Evolutionary conservation across 2,113 vertebrate species (phyloP).

Genomic region (Erythrocercus mccallii): DNA sequence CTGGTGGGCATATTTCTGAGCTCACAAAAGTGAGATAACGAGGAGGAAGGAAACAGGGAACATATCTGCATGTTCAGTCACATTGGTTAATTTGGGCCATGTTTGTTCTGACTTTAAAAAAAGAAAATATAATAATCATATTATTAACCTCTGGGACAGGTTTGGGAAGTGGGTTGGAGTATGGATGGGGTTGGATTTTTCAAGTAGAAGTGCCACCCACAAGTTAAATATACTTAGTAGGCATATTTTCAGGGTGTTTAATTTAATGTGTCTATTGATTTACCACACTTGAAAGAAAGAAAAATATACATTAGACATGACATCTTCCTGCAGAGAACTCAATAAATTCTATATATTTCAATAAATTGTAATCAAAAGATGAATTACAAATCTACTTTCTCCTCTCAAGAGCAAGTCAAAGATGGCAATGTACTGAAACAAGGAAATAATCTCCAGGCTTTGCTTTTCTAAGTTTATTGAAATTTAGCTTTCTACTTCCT

Average conservation of each 20-base stretch:
- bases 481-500: background rate
- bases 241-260: background rate
- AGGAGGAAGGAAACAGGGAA: constrained; percentile 39
- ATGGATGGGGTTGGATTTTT: background rate
- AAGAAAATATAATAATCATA: background rate
- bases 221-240: background rate
- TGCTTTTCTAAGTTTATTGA: background rate
- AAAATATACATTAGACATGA: background rate
- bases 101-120: background rate
- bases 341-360: background rate
- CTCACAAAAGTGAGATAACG: background rate
- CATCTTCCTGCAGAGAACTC: background rate
- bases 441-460: background rate
- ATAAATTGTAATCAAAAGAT: background rate
- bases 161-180: background rate
- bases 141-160: background rate
- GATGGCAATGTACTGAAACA: background rate
- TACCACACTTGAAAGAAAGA: background rate
- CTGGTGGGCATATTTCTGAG: constrained; percentile 1
- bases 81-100: constrained; percentile 25
- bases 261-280: background rate
- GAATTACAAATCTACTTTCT: background rate
- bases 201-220: background rate
- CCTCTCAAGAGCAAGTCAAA: background rate
- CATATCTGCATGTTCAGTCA: background rate